Conservation (phyloP, 2,888 invertebrate species). For the Orchesella flavescens region DNA sequence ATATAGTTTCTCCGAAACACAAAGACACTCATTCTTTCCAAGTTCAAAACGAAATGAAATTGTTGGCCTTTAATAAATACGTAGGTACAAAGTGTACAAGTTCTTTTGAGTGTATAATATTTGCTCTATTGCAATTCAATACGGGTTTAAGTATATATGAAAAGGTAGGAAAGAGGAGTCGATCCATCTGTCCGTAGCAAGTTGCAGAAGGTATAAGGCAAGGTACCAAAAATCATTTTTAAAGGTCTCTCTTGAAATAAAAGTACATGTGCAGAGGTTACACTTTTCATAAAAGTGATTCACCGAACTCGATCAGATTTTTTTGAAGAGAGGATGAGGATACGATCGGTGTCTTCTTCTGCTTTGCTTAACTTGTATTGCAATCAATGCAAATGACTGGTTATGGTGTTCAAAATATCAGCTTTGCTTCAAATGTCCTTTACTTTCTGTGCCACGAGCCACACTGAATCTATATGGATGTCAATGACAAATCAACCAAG, state of each 20-base stretch:
- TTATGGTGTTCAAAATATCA: not conserved
- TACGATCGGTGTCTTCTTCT: conserved; percentile 3
- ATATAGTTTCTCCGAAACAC: not conserved
- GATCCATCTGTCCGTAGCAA: conserved; percentile 56
- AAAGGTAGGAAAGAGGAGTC: conserved; percentile 35
- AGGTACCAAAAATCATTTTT: conserved; percentile 33
- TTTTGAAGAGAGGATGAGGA: not conserved
- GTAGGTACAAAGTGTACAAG: not conserved
- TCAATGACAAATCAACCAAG: conserved; percentile 41
- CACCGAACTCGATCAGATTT: conserved; percentile 21
- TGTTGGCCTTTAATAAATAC: not conserved
- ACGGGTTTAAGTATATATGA: conserved; percentile 21
- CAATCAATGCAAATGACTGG: too few species aligned
- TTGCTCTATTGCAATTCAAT: conserved; percentile 59
- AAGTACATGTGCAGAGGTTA: not conserved
- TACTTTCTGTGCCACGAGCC: conserved; percentile 42
- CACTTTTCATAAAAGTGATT: conserved; percentile 30
- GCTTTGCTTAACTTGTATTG: conserved; percentile 12
- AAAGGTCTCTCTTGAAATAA: conserved; percentile 46
- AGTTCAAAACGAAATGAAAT: not conserved
- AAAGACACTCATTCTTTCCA: not conserved
- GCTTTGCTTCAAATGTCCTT: not conserved
- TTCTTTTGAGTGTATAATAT: conserved; percentile 25
- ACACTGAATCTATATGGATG: conserved; percentile 20
- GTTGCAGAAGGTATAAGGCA: conserved; percentile 36